Evolutionary conservation across 2,797 vertebrate genomes (phyloP).

Genomic region (Eulemur albifrons): DNA sequence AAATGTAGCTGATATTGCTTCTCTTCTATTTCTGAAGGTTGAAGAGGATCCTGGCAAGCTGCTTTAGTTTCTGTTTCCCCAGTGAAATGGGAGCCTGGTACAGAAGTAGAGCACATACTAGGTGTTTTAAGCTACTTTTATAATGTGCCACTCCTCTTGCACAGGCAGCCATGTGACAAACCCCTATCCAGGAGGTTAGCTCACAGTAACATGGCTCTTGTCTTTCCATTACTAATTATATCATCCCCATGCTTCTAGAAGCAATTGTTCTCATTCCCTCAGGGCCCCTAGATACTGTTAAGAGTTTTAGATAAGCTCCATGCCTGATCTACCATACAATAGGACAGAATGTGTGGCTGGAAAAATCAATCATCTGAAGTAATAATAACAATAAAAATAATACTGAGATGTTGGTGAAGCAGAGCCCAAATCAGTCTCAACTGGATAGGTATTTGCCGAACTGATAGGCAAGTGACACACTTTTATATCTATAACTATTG

Average conservation of each 20-base stretch:
- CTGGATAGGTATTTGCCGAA: not conserved
- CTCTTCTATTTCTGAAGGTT: not conserved
- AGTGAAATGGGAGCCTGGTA: not conserved
- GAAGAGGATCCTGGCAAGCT: not conserved
- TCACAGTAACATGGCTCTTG: not conserved
- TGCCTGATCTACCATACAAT: not conserved
- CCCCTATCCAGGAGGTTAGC: not conserved
- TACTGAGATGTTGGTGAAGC: not conserved
- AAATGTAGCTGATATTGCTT: not conserved
- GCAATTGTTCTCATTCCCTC: not conserved
- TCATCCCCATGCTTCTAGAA: not conserved
- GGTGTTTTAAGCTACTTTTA: not conserved
- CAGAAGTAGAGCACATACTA: not conserved
- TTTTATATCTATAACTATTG: not conserved
- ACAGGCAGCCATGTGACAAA: not conserved
- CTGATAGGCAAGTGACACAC: not conserved
- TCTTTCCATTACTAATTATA: not conserved
- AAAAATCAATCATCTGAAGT: not conserved
- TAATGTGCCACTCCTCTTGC: not conserved
- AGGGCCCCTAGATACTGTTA: not conserved
- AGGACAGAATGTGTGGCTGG: not conserved
- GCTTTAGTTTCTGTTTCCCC: not conserved
- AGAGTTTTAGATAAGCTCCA: not conserved
- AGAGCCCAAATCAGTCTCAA: not conserved
- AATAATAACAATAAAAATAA: not conserved